phyloP scores from a whole-genome alignment of 2,888 invertebrate genomes.

The Brenthis hecate region DNA sequence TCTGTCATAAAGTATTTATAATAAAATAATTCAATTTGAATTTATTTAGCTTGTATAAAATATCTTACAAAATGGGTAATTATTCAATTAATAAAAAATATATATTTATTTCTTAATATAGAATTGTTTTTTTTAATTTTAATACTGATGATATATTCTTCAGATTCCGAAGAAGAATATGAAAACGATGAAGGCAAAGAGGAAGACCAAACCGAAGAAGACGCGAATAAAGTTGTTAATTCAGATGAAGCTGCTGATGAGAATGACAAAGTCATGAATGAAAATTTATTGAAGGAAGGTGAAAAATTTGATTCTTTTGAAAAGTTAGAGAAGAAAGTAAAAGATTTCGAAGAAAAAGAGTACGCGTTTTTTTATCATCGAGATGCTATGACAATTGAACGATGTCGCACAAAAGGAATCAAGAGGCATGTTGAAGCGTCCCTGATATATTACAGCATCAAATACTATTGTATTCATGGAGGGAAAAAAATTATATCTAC shows the following conservation, averaged over 20 bases:
- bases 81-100: conserved; percentile 21
- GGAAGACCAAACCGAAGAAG: conserved; percentile 30
- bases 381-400: conserved; percentile 24
- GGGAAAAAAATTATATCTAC: conserved; percentile 23
- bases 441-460: conserved; percentile 24
- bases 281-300: conserved; percentile 27
- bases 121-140: conserved; percentile 29
- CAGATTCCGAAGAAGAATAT: conserved; percentile 23
- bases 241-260: conserved; percentile 15
- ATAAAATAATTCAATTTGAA: background rate
- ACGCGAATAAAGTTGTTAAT: conserved; percentile 26
- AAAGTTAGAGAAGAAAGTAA: conserved; percentile 19
- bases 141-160: conserved; percentile 28
- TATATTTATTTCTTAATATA: conserved; percentile 29
- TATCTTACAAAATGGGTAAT: background rate
- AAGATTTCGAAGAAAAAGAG: conserved; percentile 31
- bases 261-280: conserved; percentile 20
- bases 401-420: conserved; percentile 24
- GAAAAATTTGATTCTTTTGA: conserved; percentile 28
- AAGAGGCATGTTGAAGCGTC: conserved; percentile 16
- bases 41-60: conserved; percentile 1
- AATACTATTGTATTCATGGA: conserved; percentile 29
- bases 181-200: conserved; percentile 31
- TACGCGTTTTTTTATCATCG: conserved; percentile 29
- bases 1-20: too few species aligned